Conservation (phyloP, 2,888 invertebrate species). For the Bedellia somnulentella region DNA sequence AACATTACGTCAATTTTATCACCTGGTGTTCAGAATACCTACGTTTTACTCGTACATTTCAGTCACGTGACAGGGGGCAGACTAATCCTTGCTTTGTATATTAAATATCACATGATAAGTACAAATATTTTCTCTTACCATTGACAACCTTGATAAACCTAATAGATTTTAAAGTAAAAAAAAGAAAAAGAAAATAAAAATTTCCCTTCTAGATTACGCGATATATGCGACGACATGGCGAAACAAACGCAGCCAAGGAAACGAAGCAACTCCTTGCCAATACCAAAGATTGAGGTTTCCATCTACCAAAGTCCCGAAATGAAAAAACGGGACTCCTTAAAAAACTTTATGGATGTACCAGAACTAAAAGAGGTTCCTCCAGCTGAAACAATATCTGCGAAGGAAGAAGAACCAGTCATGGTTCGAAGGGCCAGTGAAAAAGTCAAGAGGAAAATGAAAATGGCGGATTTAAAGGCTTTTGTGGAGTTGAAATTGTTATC, state of each 20-base stretch:
- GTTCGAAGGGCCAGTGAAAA: slow-evolving; percentile 77
- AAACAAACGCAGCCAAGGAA: slow-evolving; percentile 79
- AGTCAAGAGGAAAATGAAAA: slow-evolving; percentile 83
- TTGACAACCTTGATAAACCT: too few species aligned
- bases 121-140: too few species aligned
- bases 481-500: slow-evolving; percentile 90
- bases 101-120: too few species aligned
- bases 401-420: slow-evolving; percentile 40
- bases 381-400: slow-evolving; percentile 19
- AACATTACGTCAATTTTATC: not conserved
- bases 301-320: slow-evolving; percentile 77
- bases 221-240: slow-evolving; percentile 82
- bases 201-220: slow-evolving; percentile 66
- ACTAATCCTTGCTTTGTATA: too few species aligned
- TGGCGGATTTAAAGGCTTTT: slow-evolving; percentile 88
- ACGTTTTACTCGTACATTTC: too few species aligned
- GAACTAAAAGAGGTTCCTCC: slow-evolving; percentile 60
- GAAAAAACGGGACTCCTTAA: slow-evolving; percentile 65
- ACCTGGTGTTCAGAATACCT: too few species aligned
- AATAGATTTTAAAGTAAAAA: too few species aligned
- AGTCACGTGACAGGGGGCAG: too few species aligned
- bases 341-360: slow-evolving; percentile 79
- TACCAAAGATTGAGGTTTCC: slow-evolving; percentile 90
- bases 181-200: too few species aligned
- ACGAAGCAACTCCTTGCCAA: slow-evolving; percentile 90